phyloP scores from a whole-genome alignment of 2,113 vertebrate genomes.

The Poecilia latipinna region DNA sequence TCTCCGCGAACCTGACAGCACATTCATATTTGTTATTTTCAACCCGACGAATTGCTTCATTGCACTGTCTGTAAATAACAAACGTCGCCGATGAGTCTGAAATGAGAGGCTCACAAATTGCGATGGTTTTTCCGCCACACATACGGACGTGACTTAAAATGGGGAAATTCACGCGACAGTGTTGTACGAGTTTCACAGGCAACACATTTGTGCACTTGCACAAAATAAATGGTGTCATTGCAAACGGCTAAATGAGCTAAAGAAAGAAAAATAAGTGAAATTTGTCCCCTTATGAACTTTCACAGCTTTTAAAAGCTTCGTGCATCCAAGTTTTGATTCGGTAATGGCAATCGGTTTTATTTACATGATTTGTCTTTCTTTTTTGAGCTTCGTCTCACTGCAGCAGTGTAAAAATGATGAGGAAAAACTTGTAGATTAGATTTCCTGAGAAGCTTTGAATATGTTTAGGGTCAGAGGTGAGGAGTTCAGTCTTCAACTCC shows the following conservation, averaged over 20 bases:
- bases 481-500: no score
- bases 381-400: no score
- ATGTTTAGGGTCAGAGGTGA: no score
- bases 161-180: neutral
- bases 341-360: no score
- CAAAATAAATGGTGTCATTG: no score
- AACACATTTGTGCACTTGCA: no score
- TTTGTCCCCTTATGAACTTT: neutral
- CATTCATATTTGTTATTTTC: slow-evolving; percentile 44
- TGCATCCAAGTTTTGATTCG: neutral
- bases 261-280: neutral
- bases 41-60: slow-evolving; percentile 49
- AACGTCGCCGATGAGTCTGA: slow-evolving; percentile 45
- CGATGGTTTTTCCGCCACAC: neutral
- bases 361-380: no score
- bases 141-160: neutral
- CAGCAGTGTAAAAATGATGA: no score
- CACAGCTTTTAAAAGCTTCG: neutral
- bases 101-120: slow-evolving; percentile 25
- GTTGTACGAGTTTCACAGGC: no score
- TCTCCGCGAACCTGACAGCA: slow-evolving; percentile 55
- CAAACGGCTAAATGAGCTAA: neutral
- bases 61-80: slow-evolving; percentile 48
- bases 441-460: no score
- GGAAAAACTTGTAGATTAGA: no score